Evolutionary conservation across 2,797 vertebrate genomes (phyloP), one percentile per base, ranked within the genome.

Genomic region (Nasua narica): DNA sequence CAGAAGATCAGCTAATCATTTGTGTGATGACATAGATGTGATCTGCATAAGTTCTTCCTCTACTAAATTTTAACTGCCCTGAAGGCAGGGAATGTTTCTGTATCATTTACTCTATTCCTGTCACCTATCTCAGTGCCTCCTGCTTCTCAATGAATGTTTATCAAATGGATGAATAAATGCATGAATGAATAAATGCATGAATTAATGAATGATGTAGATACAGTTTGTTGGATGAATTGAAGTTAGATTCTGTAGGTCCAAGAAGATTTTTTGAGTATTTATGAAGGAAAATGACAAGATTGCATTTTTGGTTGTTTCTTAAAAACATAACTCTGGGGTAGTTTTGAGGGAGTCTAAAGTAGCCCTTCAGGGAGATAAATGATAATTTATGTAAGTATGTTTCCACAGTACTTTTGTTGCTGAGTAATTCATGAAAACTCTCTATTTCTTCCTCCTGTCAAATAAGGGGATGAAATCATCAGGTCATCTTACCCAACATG

Each of bases 1-100:
- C 4, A 16, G 58, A 65, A 21, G 9, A 2, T 11, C 0, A 0
- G 0, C 74, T 18, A 56, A 25, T 56, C 16, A 23, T 58, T 46
- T 29, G 5, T 52, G 37, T 58, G 40, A 81, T 18, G 48, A 27
- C 46, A 7, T 16, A 18, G 6, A 12, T 67, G 14, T 79, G 23
- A 93, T 37, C 29, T 23, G 0, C 35, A 1, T 3, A 8, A 21
- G 19, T 13, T 76, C n/a, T 76, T 87, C 58, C 27, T 60, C 11
- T 23, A 18, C 8, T 60, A 35, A 77, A 77, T 12, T 69, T 88
- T 4, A 85, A 83, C 32, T 67, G 9, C 12, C 8, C 21, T 23
- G n/a, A 58, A 56, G n/a, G 3, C 11, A 37, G 12, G 19, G 7
- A 43, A 58, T 40, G 3, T 46, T 70, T 77, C 8, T 76, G 0